A percentile compares a stretch with the other conserved stretches of the same genome.
Conservation (phyloP, 2,888 invertebrate genomes). For the Argyra leucocephala region DNA sequence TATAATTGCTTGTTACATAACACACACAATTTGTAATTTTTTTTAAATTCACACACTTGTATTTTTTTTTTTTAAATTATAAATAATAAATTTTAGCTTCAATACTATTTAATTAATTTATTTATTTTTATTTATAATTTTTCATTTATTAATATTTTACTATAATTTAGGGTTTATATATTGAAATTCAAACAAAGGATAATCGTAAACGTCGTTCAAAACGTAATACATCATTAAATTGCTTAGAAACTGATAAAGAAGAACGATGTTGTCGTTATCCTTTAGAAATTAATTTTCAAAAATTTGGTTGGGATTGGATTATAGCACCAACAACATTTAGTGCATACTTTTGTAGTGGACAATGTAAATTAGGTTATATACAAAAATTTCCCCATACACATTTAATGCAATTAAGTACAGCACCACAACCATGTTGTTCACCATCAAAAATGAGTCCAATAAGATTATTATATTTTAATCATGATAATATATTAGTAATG, state of each 20-base stretch:
- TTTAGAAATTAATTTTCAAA: slow-evolving; percentile 74
- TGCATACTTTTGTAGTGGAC: slow-evolving; percentile 92
- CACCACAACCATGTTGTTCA: slow-evolving; percentile 84
- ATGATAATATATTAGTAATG: slow-evolving; percentile 75
- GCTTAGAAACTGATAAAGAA: slow-evolving; percentile 63
- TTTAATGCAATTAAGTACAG: slow-evolving; percentile 71
- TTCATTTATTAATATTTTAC: too few species aligned
- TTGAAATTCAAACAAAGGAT: slow-evolving; percentile 38
- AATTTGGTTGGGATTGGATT: slow-evolving; percentile 95
- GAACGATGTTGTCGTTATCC: slow-evolving; percentile 90
- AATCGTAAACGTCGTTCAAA: slow-evolving; percentile 55
- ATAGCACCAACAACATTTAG: slow-evolving; percentile 91
- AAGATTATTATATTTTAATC: slow-evolving; percentile 85
- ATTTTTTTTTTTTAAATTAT: too few species aligned
- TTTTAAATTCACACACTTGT: too few species aligned
- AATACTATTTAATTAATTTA: too few species aligned
- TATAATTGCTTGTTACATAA: too few species aligned
- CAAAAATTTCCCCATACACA: slow-evolving; percentile 84
- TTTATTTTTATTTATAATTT: too few species aligned
- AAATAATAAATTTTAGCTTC: too few species aligned
- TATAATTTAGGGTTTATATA: slow-evolving; percentile 39
- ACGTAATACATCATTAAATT: slow-evolving; percentile 71
- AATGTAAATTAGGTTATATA: slow-evolving; percentile 80
- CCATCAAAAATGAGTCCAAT: slow-evolving; percentile 81
- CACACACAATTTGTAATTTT: too few species aligned